phyloP scores from a whole-genome alignment of 1,140 invertebrate genomes.

The Lasioglossum albipes region DNA sequence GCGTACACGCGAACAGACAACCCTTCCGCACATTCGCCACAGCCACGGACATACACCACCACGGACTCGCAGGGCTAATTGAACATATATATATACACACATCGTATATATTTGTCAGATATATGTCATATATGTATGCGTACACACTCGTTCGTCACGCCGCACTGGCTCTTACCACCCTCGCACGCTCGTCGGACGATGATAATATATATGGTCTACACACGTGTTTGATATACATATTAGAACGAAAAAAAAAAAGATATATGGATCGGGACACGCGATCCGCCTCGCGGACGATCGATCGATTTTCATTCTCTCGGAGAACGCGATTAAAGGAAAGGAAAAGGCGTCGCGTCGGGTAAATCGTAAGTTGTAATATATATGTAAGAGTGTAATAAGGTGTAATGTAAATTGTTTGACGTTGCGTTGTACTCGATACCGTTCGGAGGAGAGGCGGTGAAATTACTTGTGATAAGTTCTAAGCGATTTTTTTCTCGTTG shows the following conservation, averaged over 20 bases:
- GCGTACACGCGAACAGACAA: conserved; percentile 8
- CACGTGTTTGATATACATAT: no score
- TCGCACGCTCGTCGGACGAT: conserved; percentile 10
- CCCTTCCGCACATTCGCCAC: conserved; percentile 25
- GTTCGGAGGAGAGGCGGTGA: conserved; percentile 1
- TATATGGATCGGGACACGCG: no score
- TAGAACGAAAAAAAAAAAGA: no score
- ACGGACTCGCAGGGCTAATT: conserved; percentile 66
- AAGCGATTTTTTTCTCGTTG: neutral
- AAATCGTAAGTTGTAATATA: conserved; percentile 41
- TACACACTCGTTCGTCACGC: conserved; percentile 58
- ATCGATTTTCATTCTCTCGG: neutral
- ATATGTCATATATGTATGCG: conserved; percentile 67
- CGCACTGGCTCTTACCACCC: conserved; percentile 55
- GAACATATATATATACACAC: conserved; percentile 63
- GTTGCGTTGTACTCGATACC: conserved; percentile 24
- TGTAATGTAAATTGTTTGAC: conserved; percentile 32
- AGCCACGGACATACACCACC: conserved; percentile 36
- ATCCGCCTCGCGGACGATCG: no score
- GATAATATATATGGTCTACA: no score
- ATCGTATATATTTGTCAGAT: conserved; percentile 65
- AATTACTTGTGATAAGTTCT: conserved; percentile 7
- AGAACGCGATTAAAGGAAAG: neutral
- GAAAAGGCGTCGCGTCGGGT: neutral
- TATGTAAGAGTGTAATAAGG: conserved; percentile 4